These are phyloP conservation scores for Tricholauxania praeusta DNA, from an alignment of 2,888 invertebrate species.

Conservation along the genomic window DNA sequence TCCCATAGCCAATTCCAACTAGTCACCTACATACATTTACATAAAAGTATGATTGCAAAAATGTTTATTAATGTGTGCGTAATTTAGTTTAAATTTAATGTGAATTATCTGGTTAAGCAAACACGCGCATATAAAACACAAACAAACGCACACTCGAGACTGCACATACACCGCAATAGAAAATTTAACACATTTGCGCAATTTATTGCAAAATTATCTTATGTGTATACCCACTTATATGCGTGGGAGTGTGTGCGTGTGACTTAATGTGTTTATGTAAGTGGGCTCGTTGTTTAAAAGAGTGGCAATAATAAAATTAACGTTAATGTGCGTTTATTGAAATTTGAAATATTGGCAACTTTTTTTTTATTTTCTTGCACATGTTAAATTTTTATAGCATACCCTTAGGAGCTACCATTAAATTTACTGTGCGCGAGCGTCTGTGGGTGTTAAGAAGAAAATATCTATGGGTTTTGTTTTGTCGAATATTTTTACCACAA, in stretches of 20 bases:
- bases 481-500: too few species aligned
- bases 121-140: neutral
- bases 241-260: neutral
- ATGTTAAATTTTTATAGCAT: slow-evolving; percentile 17
- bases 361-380: neutral
- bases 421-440: too few species aligned
- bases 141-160: neutral
- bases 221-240: neutral
- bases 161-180: neutral
- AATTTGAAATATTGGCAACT: slow-evolving; percentile 11
- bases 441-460: too few species aligned
- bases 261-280: neutral
- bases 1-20: neutral
- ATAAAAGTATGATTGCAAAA: neutral
- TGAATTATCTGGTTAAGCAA: neutral
- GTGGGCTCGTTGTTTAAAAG: neutral
- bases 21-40: neutral
- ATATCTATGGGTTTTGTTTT: too few species aligned
- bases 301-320: slow-evolving; percentile 23
- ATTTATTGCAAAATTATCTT: slow-evolving; percentile 2
- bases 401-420: slow-evolving; percentile 13
- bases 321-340: slow-evolving; percentile 33
- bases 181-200: slow-evolving; percentile 1
- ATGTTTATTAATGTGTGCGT: neutral
- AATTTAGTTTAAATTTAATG: slow-evolving; percentile 16